A percentile compares a stretch with the other conserved stretches of the same genome.
Conservation (phyloP, 2,888 invertebrate genomes). For the Pheosia tremula region DNA sequence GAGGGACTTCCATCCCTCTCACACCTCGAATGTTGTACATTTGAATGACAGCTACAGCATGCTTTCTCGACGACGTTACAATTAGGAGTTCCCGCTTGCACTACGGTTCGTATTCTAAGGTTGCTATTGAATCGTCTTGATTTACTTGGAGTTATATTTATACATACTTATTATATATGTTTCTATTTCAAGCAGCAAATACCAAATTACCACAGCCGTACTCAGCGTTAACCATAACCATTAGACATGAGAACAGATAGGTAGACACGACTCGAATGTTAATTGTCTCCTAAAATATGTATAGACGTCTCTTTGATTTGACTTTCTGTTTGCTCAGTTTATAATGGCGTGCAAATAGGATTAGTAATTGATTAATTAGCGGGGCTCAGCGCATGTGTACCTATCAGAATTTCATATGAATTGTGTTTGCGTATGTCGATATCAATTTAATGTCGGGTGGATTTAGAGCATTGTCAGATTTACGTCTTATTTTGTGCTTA, state of each 20-base stretch:
- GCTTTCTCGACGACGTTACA: too few species aligned
- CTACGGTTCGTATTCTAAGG: too few species aligned
- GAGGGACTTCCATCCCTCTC: too few species aligned
- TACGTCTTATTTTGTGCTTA: not conserved
- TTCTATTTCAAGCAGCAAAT: not conserved
- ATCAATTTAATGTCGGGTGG: not conserved
- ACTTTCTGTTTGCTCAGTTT: constrained; percentile 32
- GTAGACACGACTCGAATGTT: constrained; percentile 19
- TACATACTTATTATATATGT: not conserved
- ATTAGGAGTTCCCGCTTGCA: too few species aligned
- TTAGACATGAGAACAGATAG: not conserved
- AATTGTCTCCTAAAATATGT: constrained; percentile 42
- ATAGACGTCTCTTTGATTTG: constrained; percentile 32
- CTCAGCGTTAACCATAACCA: not conserved
- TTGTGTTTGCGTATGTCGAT: constrained; percentile 2
- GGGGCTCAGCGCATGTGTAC: constrained; percentile 5
- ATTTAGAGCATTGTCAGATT: not conserved
- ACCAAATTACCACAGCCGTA: not conserved
- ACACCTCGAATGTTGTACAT: too few species aligned
- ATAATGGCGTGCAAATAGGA: constrained; percentile 38
- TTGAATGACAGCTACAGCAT: too few species aligned
- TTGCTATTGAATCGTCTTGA: too few species aligned
- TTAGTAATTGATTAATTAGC: constrained; percentile 36
- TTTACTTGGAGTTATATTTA: too few species aligned
- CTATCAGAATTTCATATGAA: constrained; percentile 4